Conservation (phyloP, 1,140 invertebrate species). For the Macrobrachium rosenbergii region DNA sequence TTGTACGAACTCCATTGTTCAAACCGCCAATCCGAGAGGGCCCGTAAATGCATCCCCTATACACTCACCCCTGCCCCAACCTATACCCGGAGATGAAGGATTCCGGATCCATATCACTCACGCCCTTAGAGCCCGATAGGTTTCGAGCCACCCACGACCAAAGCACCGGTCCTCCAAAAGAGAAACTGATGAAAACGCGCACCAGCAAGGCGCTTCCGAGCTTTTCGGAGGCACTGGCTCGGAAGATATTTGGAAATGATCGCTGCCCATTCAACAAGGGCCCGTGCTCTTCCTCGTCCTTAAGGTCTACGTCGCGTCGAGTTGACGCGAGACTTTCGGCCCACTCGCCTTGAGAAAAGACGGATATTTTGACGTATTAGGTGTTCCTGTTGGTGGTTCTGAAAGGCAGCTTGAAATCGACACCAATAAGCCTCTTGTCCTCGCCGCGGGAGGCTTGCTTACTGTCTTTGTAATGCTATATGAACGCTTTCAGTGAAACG, state of each 20-base stretch:
- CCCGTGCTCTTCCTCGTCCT: neutral
- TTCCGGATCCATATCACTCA: neutral
- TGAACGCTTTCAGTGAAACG: neutral
- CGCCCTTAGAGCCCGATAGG: neutral
- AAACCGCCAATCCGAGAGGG: too few species aligned
- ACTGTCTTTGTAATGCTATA: neutral
- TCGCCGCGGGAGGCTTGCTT: neutral
- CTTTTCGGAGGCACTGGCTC: neutral
- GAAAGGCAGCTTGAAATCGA: conserved; percentile 12
- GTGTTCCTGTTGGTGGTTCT: neutral
- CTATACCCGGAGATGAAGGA: too few species aligned
- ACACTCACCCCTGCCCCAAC: too few species aligned
- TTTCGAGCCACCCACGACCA: neutral
- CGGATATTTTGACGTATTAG: neutral
- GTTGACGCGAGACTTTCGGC: neutral
- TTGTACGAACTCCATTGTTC: too few species aligned
- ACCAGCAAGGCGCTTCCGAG: conserved; percentile 26
- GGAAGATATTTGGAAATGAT: conserved; percentile 4
- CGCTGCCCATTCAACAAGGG: neutral
- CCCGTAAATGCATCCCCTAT: too few species aligned
- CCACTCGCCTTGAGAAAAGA: neutral
- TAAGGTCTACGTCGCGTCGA: neutral
- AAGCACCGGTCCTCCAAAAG: neutral
- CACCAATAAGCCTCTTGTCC: conserved; percentile 26
- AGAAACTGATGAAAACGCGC: conserved; percentile 8